Evolutionary conservation across 2,888 invertebrate species (phyloP).

Genomic region (Drosophila incognita): DNA sequence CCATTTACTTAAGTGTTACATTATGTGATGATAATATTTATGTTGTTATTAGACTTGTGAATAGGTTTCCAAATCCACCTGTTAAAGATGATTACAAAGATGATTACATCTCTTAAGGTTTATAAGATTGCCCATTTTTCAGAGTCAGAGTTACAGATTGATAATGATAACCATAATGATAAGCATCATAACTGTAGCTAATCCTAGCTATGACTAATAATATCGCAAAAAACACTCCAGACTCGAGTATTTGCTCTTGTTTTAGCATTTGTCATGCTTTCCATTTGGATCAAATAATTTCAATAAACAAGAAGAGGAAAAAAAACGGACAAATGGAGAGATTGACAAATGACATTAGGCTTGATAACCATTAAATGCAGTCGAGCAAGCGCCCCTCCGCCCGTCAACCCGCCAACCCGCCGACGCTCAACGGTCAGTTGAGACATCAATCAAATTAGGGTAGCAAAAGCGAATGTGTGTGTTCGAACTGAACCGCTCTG

Average conservation of each 20-base stretch:
- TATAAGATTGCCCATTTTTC: background rate
- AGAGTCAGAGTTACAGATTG: background rate
- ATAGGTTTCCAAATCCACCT: background rate
- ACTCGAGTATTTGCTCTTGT: slow-evolving; percentile 5
- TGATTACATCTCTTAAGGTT: background rate
- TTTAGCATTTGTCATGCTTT: slow-evolving; percentile 16
- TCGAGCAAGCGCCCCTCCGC: background rate
- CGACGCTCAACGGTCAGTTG: slow-evolving; percentile 74
- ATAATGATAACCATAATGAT: no score
- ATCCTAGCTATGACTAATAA: background rate
- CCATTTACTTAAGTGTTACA: background rate
- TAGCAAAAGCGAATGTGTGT: slow-evolving; percentile 15
- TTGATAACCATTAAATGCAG: slow-evolving; percentile 68
- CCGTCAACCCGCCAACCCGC: background rate
- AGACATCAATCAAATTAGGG: slow-evolving; percentile 75
- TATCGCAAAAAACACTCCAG: background rate
- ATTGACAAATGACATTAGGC: slow-evolving; percentile 73
- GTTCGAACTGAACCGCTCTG: slow-evolving; percentile 3
- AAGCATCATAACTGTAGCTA: no score
- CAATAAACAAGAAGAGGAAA: background rate
- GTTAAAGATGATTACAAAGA: background rate
- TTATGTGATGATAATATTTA: background rate
- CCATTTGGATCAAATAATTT: slow-evolving; percentile 25
- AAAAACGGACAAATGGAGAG: slow-evolving; percentile 38
- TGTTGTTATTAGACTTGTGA: background rate